Base-by-base conservation (phyloP, 2,113 vertebrate genomes). In the Blennius ocellaris region DNA sequence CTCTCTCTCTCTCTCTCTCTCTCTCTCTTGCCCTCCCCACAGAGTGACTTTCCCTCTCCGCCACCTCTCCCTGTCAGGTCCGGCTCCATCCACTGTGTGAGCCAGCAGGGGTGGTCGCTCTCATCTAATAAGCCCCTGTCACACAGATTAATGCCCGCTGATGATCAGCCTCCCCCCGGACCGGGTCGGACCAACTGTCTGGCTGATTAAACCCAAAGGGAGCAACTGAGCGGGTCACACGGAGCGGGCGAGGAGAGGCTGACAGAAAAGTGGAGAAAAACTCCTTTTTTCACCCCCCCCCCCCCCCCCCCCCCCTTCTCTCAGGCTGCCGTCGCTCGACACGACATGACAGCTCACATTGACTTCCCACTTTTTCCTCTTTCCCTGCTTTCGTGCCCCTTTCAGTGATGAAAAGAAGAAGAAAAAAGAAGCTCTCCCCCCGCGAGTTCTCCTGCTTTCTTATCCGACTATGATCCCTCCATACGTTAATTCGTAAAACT, bases 71-170 rank as follows among this genome's bases (percentile, higher is more conserved):
- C 64, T 50, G 69, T 68, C 76, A 70, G 52, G 17, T 43, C 53
- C 11, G 57, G 88, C 78, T 80, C 67, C 73, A 51, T 85, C 89
- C 87, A 87, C 87, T 75, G 69, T 64, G 55, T 7, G n/a, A 73
- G 76, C 66, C 81, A 79, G 87, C 88, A 73, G 87, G 82, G 87
- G 79, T 82, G 74, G 84, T 57, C 69, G 45, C 69, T 73, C 81
- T 76, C 81, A 69, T 78, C 78, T 78, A 82, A 87, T 90, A 80
- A 88, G 38, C 66, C 73, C 60, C 83, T 87, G 86, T 91, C 86
- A 88, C 71, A 75, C 65, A 83, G 84, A 90, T 90, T 83, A 86
- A 84, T 80, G 61, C 61, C 84, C 7, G 48, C 71, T 68, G 78
- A 69, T 71, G 78, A 84, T 63, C 60, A 78, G 58, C 30, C 75